Conservation (phyloP, 2,113 vertebrate species). For the Syrmaticus mikado region DNA sequence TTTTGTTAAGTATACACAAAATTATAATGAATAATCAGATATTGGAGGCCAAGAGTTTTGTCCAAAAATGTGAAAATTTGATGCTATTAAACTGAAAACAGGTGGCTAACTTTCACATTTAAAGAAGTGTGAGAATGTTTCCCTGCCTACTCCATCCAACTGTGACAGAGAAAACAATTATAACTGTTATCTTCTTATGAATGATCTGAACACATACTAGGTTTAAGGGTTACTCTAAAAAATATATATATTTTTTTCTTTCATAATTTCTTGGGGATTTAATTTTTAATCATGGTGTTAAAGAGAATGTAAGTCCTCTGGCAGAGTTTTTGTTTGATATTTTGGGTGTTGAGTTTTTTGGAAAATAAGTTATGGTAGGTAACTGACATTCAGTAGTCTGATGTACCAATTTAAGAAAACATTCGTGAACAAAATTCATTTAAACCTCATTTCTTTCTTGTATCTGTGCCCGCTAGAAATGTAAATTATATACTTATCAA, state of each 20-base stretch:
- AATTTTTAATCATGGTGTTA: background rate
- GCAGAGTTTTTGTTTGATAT: background rate
- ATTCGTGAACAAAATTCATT: background rate
- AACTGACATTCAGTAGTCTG: background rate
- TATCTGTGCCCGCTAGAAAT: background rate
- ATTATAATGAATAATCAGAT: background rate
- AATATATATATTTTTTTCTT: too few species aligned
- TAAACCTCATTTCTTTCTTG: background rate
- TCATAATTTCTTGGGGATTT: background rate
- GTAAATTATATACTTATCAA: background rate
- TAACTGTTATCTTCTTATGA: background rate
- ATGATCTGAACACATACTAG: background rate
- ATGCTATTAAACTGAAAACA: background rate
- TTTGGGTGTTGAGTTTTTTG: background rate
- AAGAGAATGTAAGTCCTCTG: background rate
- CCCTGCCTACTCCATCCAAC: rapidly evolving
- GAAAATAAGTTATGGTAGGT: background rate
- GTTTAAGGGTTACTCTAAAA: background rate
- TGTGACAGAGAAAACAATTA: background rate
- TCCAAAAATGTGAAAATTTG: background rate
- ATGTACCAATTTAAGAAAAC: background rate
- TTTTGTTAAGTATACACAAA: background rate
- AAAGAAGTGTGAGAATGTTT: background rate
- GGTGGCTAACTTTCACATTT: background rate
- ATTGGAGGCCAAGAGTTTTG: background rate